Evolutionary conservation across 2,888 invertebrate genomes (phyloP).

Genomic region (Entomobrya proxima): DNA sequence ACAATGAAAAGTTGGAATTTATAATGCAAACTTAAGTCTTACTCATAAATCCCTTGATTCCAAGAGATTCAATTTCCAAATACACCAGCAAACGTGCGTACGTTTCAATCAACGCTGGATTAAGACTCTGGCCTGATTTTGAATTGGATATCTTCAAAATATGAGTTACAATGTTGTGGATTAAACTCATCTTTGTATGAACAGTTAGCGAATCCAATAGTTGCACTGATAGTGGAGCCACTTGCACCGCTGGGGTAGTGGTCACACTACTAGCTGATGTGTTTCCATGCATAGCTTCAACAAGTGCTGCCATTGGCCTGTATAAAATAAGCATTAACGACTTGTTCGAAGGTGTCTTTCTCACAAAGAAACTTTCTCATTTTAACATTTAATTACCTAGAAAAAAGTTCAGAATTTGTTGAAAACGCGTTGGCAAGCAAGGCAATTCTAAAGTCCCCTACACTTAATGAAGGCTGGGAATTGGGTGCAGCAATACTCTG

Average conservation of each 20-base stretch:
- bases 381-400: conserved; percentile 76
- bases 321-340: not conserved
- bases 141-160: conserved; percentile 93
- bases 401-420: conserved; percentile 93
- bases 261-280: conserved; percentile 39
- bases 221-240: conserved; percentile 93
- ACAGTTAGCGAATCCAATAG: conserved; percentile 95
- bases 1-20: not conserved
- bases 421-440: conserved; percentile 96
- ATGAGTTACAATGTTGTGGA: conserved; percentile 90
- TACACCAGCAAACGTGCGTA: conserved; percentile 95
- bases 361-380: not conserved
- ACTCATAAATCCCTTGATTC: conserved; percentile 97
- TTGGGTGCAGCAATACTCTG: conserved; percentile 73
- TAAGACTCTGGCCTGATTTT: conserved; percentile 86
- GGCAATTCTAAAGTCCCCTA: conserved; percentile 94
- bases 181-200: conserved; percentile 96
- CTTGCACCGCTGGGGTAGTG: conserved; percentile 78
- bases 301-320: conserved; percentile 93
- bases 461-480: conserved; percentile 81
- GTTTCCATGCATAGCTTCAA: conserved; percentile 87
- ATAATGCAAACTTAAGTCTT: conserved; percentile 76
- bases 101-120: conserved; percentile 95
- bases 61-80: conserved; percentile 96
- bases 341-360: not conserved